These are phyloP conservation scores for Meles meles DNA, from an alignment of 2,113 vertebrate genomes.

Conservation along the genomic window DNA sequence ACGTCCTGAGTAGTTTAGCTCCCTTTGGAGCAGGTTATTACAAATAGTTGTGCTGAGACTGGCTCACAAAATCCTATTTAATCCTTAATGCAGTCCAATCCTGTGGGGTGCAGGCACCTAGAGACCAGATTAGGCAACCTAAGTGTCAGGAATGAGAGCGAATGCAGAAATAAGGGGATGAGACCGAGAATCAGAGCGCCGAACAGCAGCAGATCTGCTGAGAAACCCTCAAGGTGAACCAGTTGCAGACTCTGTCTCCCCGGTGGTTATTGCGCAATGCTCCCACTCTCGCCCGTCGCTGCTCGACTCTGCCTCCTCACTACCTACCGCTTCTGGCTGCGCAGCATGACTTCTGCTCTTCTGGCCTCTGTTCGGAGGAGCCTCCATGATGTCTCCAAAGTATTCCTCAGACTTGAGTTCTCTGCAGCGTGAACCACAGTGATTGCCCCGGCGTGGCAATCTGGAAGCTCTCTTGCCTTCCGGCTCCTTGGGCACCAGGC, in stretches of 20 bases:
- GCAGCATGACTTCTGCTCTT: not conserved
- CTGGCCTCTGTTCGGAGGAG: not conserved
- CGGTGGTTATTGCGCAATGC: accelerated
- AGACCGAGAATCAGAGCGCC: not conserved
- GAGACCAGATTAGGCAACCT: not conserved
- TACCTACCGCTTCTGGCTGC: accelerated
- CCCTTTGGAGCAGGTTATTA: conserved; percentile 17
- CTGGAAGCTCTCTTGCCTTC: not conserved
- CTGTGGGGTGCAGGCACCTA: not conserved
- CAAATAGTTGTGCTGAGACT: not conserved
- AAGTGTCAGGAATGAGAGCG: not conserved
- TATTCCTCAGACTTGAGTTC: not conserved
- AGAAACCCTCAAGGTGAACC: not conserved
- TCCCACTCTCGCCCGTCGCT: accelerated
- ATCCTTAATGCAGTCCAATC: conserved; percentile 29
- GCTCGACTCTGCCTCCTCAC: not conserved
- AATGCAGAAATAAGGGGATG: not conserved
- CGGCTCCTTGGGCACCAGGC: not conserved
- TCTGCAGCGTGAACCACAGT: not conserved
- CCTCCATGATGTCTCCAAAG: not conserved
- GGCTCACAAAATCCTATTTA: conserved; percentile 30
- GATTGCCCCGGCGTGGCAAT: not conserved
- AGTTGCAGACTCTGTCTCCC: accelerated
- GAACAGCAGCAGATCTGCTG: not conserved
- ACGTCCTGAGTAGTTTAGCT: not conserved